Evolutionary conservation across 2,888 invertebrate species (phyloP).

Genomic region (Elegia similella): DNA sequence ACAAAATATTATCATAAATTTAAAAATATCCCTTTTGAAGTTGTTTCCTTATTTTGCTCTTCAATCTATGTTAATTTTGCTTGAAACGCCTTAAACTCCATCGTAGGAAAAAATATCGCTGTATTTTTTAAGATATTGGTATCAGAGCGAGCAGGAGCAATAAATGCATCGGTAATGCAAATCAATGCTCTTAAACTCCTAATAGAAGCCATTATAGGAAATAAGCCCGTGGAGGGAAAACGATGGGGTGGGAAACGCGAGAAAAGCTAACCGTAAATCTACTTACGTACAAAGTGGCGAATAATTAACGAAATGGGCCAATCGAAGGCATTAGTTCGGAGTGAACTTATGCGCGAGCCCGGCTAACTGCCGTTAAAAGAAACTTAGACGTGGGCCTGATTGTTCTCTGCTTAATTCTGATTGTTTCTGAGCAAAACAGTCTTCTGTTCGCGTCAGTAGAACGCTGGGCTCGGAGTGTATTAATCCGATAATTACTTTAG

Average conservation of each 20-base stretch:
- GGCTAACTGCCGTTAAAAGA: slow-evolving; percentile 79
- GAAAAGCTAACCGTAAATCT: slow-evolving; percentile 73
- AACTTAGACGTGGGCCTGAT: slow-evolving; percentile 77
- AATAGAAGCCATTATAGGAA: slow-evolving; percentile 61
- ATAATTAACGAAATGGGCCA: slow-evolving; percentile 81
- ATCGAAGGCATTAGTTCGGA: slow-evolving; percentile 77
- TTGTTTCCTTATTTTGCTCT: too few relatives aligned
- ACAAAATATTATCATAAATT: too few relatives aligned
- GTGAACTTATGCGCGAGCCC: slow-evolving; percentile 71
- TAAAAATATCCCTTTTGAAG: too few relatives aligned
- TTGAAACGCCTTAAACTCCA: not conserved
- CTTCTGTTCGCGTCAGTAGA: slow-evolving; percentile 63
- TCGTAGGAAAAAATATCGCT: not conserved
- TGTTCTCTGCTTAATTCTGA: slow-evolving; percentile 77
- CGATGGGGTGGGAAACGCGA: slow-evolving; percentile 54
- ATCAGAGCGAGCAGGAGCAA: slow-evolving; percentile 39
- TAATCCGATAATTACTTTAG: slow-evolving; percentile 79
- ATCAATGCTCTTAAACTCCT: slow-evolving; percentile 56
- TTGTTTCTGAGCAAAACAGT: slow-evolving; percentile 74
- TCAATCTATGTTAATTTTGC: too few relatives aligned
- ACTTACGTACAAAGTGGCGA: slow-evolving; percentile 80
- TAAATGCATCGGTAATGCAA: slow-evolving; percentile 55
- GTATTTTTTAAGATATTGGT: not conserved
- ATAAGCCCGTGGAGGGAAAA: slow-evolving; percentile 45
- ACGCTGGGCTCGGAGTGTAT: slow-evolving; percentile 66